Base-by-base conservation (phyloP, 2,113 vertebrate species). In the Naja naja region DNA sequence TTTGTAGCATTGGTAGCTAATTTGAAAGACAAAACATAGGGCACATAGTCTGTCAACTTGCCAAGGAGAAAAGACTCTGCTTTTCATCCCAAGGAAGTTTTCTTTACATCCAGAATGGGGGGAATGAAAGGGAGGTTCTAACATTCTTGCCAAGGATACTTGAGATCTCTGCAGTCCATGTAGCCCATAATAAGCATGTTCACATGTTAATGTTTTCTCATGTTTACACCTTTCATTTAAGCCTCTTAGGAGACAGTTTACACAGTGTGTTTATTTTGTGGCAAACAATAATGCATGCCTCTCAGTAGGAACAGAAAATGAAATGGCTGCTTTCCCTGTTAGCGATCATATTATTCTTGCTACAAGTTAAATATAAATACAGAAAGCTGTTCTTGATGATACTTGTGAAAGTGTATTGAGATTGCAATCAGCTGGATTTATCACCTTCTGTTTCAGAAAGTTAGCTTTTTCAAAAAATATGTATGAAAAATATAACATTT, bases 311-410 rank as follows among this genome's bases (percentile, higher is more conserved):
- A 54, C 12, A 39, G 69, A 85, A 85, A 89, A 47, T n/a, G n/a
- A 56, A 92, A 56, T 47, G 23, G 52, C 56, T 64, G 85, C 34
- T 49, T 89, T 85, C 60, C 86, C 27, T 5, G 5, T 39, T 88
- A 88, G 30, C n/a, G 69, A 45, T 27, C 53, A 58, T 25, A 52
- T 55, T 81, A 56, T 85, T 85, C 34, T 22, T 89, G 22, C 81
- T 54, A 20, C 87, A 81, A 23, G 49, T 74, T 92, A 88, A 88
- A 92, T 92, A 92, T 92, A 88, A 92, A 88, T 92, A 25, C 64
- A 53, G 60, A 43, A 55, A 86, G 14, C 27, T 91, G 91, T 34
- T 90, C n/a, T 6, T 88, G 85, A 69, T 92, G 56, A n/a, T 88
- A 88, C 47, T 88, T 92, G 91, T 69, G 86, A 92, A 92, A 69